These are phyloP conservation scores for Oryctolagus cuniculus DNA, from an alignment of 2,113 vertebrate genomes.

Conservation along the genomic window mOryCun1.1 NC_091442.1:59790001-59790500, in stretches of 20 bases:
- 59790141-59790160: not conserved
- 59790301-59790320: not conserved
- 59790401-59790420: slow-evolving; percentile 41
- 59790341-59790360: slow-evolving; percentile 71
- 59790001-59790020: slow-evolving; percentile 46
- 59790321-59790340: slow-evolving; percentile 56
- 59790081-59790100: not conserved
- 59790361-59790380: slow-evolving; percentile 63
- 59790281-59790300: not conserved
- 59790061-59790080: not conserved
- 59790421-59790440: slow-evolving; percentile 83
- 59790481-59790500: slow-evolving; percentile 56
- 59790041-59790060: slow-evolving; percentile 16
- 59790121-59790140: not conserved
- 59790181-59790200: slow-evolving; percentile 48
- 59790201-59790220: not conserved
- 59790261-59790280: not conserved
- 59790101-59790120: not conserved
- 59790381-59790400: slow-evolving; percentile 57
- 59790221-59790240: not conserved
- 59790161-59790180: slow-evolving; percentile 8
- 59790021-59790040: slow-evolving; percentile 36
- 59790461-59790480: slow-evolving; percentile 77
- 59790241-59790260: slow-evolving; percentile 50
- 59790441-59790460: slow-evolving; percentile 66